A percentile compares a stretch with the other conserved stretches of the same genome.
Conservation (phyloP, 2,797 vertebrate species). For the Typhlichthys eigenmanni region DNA sequence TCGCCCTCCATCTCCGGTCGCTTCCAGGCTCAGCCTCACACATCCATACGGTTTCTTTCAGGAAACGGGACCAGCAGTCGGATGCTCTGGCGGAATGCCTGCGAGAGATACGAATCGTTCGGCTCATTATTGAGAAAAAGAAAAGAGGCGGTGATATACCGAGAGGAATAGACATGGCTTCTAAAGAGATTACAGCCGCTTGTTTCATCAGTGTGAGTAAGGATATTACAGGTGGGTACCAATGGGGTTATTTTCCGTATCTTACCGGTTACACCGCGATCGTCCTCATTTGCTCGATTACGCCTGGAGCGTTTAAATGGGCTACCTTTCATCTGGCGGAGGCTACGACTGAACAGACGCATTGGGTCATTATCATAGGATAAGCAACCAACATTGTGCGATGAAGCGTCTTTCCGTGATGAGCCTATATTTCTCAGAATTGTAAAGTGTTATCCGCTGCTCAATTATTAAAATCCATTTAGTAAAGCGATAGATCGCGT, state of each 20-base stretch:
- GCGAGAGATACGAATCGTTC: constrained; percentile 53
- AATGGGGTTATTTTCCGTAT: constrained; percentile 10
- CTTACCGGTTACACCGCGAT: constrained; percentile 13
- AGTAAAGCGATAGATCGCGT: constrained; percentile 12
- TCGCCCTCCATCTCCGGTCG: constrained; percentile 19
- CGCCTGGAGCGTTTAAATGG: constrained; percentile 24
- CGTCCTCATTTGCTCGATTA: constrained; percentile 26
- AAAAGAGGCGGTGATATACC: constrained; percentile 8
- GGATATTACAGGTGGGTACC: constrained; percentile 80
- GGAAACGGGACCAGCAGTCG: constrained; percentile 55
- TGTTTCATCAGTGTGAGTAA: constrained; percentile 75
- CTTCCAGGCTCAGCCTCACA: constrained; percentile 11
- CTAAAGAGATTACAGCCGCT: constrained; percentile 74
- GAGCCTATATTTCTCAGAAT: constrained; percentile 4
- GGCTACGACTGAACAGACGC: constrained; percentile 54
- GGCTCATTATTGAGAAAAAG: constrained; percentile 50
- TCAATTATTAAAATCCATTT: constrained; percentile 36
- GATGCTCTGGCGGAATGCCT: constrained; percentile 68
- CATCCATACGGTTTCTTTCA: constrained; percentile 55
- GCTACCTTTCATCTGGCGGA: constrained; percentile 33
- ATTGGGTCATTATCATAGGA: constrained; percentile 49
- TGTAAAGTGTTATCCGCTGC: constrained; percentile 25
- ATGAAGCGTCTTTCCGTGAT: constrained; percentile 10
- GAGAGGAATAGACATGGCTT: constrained; percentile 77
- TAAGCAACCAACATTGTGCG: constrained; percentile 48